phyloP scores from a whole-genome alignment of 1,140 invertebrate species.

The Melipona quadrifasciata region DNA sequence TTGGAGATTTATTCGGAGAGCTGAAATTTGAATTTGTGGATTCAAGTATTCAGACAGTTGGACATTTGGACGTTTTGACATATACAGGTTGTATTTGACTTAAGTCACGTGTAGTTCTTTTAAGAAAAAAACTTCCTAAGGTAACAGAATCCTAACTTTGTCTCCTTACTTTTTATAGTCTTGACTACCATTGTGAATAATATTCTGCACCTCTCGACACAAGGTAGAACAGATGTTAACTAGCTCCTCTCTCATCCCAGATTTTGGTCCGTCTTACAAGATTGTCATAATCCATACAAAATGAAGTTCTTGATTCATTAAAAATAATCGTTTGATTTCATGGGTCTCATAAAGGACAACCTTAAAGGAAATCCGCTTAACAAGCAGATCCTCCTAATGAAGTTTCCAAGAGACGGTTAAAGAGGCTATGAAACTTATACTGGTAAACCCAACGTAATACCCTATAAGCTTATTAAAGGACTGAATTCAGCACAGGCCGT shows the following conservation, averaged over 20 bases:
- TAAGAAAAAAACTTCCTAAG: neutral
- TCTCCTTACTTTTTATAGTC: neutral
- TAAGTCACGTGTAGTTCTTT: no score
- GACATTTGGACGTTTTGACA: no score
- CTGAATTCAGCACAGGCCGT: neutral
- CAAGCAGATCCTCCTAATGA: conserved; percentile 37
- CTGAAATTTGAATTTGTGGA: no score
- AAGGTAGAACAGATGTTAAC: neutral
- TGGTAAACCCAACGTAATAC: conserved; percentile 9
- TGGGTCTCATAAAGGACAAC: neutral
- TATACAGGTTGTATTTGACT: no score
- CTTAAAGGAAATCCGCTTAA: conserved; percentile 37
- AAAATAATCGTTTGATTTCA: conserved; percentile 28
- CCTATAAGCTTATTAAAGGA: conserved; percentile 26
- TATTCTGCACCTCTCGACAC: neutral
- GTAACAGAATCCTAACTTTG: neutral
- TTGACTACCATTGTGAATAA: neutral
- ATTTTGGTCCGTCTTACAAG: neutral
- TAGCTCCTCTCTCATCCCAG: neutral
- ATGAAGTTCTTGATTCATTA: neutral
- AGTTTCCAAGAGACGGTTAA: conserved; percentile 29
- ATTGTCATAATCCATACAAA: neutral
- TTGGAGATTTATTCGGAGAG: no score
- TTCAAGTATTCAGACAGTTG: no score
- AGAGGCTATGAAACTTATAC: conserved; percentile 27